A percentile compares a stretch with the other conserved stretches of the same genome.
Evolutionary conservation across 2,113 vertebrate species (phyloP).

Genomic region (Lota lota): DNA sequence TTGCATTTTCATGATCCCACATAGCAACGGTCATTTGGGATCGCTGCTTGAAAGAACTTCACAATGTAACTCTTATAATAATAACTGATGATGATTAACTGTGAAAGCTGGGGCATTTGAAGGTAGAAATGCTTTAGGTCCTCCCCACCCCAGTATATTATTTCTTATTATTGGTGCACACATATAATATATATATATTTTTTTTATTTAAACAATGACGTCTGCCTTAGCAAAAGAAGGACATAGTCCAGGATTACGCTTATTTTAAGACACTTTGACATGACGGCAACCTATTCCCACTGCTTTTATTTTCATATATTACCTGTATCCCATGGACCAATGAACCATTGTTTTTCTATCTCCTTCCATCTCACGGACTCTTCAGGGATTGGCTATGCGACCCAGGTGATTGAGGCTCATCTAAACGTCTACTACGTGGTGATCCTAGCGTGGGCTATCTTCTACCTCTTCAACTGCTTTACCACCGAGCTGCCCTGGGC

Average conservation of each 20-base stretch:
- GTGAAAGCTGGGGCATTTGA: not conserved
- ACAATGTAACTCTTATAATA: not conserved
- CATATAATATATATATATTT: too few relatives aligned
- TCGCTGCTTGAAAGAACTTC: too few relatives aligned
- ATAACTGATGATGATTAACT: too few relatives aligned
- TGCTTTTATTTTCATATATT: not conserved
- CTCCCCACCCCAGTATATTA: not conserved
- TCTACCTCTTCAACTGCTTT: slow-evolving; percentile 98
- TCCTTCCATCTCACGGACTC: not conserved
- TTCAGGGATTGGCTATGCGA: slow-evolving; percentile 95
- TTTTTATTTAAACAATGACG: too few relatives aligned
- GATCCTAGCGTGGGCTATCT: slow-evolving; percentile 97
- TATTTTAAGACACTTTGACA: too few relatives aligned
- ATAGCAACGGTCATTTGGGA: too few relatives aligned
- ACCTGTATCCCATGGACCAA: too few relatives aligned
- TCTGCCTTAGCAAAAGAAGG: too few relatives aligned
- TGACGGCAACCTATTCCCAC: too few relatives aligned
- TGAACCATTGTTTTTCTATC: too few relatives aligned
- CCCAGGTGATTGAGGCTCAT: slow-evolving; percentile 95
- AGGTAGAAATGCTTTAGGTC: not conserved
- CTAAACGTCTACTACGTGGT: slow-evolving; percentile 97
- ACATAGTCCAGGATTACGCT: too few relatives aligned
- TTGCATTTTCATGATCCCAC: not conserved
- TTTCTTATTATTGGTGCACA: not conserved
- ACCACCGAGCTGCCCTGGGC: slow-evolving; percentile 96